These are phyloP conservation scores for Caenorhabditis tropicalis DNA, from an alignment of 1,140 invertebrate species.

Conservation along the genomic window DNA sequence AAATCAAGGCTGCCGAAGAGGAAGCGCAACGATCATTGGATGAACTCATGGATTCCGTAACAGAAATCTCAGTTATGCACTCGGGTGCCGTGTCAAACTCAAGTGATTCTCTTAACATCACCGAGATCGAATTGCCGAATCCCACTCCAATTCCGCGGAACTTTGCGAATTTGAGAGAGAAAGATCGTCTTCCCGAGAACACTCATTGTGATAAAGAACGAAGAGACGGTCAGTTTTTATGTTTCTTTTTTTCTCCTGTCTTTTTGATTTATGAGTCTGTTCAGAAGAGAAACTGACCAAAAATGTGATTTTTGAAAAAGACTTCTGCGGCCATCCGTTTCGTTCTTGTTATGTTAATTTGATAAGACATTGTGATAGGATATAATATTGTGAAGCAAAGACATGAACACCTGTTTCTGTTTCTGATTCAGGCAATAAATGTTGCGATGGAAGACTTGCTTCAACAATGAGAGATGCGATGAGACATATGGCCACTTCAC, in stretches of 20 bases:
- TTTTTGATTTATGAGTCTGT: background rate
- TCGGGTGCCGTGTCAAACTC: background rate
- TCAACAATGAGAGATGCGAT: slow-evolving; percentile 19
- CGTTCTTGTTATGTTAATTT: background rate
- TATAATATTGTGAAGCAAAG: background rate
- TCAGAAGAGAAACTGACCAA: no score
- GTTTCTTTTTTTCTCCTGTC: background rate
- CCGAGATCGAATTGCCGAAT: slow-evolving; percentile 21
- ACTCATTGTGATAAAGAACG: slow-evolving; percentile 30
- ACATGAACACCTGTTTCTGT: background rate
- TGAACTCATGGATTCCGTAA: slow-evolving; percentile 15
- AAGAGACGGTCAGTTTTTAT: slow-evolving; percentile 27
- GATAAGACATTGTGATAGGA: background rate
- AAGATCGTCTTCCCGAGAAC: slow-evolving; percentile 16
- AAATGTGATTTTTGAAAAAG: no score
- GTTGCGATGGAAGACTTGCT: slow-evolving; percentile 15
- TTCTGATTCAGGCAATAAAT: slow-evolving; percentile 2
- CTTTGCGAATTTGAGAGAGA: slow-evolving; percentile 14
- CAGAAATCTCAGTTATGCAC: slow-evolving; percentile 10
- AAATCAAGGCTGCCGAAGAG: background rate
- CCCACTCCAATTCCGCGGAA: background rate
- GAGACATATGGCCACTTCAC: slow-evolving; percentile 17
- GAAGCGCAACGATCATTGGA: background rate
- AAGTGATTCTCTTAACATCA: background rate
- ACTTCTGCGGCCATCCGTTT: no score